Base-by-base conservation (phyloP, 2,888 invertebrate species). In the Philhelius pedissequus region DNA sequence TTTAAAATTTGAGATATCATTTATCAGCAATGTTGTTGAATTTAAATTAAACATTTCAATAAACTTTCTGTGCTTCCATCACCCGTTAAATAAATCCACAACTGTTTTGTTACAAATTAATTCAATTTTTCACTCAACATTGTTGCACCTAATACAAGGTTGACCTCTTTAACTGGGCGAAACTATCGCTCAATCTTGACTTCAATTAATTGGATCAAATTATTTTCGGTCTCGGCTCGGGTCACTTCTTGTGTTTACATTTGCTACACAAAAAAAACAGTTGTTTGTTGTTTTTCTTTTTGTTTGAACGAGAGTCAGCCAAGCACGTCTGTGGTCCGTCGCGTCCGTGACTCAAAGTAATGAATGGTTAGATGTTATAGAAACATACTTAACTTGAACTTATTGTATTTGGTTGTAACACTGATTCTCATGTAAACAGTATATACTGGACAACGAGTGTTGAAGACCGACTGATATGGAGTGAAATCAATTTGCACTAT, bases 191-290 rank as follows among this genome's bases (percentile, higher is more conserved):
- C 70, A 58, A 71, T 84, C 83, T 84, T 75, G 83, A 84, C 79
- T 84, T 70, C 70, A 66, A 84, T 84, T 79, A 84, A 84, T 79
- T 84, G 74, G 40, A 75, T 75, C 83, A 66, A 75, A 84, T 84
- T 79, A 75, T 66, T n/a, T n/a, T n/a, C n/a, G n/a, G n/a, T n/a
- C n/a, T n/a, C n/a, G n/a, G 75, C 38, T 75, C 45, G 75, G 75
- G 64, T 69, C 70, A 71, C 64, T 60, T 79, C 75, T 71, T 69
- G 32, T 75, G 35, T 62, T 62, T n/a, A 60, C 35, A 27, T 22
- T 35, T 62, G 15, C 43, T 62, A 62, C 43, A 40, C 25, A 25
- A 4, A 11, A 50, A 50, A 25, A 50, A 25, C 52, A 3, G 22
- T 35, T 58, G 20, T 58, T 8, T 58, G 11, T 56, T n/a, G 20